Percentiles rank a stretch among this genome's conserved stretches.
Conservation (phyloP, 2,797 vertebrate genomes). For the Etheostoma perlongum region DNA sequence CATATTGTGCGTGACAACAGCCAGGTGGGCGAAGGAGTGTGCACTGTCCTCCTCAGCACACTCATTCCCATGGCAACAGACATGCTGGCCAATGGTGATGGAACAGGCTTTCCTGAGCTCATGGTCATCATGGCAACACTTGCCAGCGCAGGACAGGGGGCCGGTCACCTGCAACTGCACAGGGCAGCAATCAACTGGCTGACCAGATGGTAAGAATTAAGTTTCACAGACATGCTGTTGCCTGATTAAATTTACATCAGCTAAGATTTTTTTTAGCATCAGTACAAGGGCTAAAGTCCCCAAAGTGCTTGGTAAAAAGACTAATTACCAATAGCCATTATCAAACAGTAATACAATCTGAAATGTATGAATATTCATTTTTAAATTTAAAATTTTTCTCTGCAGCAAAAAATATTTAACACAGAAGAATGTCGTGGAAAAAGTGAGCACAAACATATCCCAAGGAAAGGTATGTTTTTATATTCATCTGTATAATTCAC, state of each 20-base stretch:
- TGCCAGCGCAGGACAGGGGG: constrained; percentile 96
- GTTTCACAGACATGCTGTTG: not conserved
- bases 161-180: constrained; percentile 96
- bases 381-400: constrained; percentile 8
- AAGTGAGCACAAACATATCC: constrained; percentile 94
- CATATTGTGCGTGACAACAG: constrained; percentile 98
- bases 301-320: not conserved
- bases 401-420: constrained; percentile 98
- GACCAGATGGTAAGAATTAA: constrained; percentile 91
- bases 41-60: constrained; percentile 95
- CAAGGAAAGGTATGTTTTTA: constrained; percentile 92
- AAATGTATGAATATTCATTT: not conserved
- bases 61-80: constrained; percentile 99
- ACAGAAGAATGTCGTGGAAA: constrained; percentile 98
- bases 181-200: constrained; percentile 97
- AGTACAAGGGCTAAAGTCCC: not conserved
- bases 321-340: not conserved
- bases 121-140: constrained; percentile 99
- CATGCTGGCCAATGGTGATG: constrained; percentile 95
- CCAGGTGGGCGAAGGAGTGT: constrained; percentile 99
- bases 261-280: not conserved
- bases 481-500: not conserved
- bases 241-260: not conserved
- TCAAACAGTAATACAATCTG: not conserved
- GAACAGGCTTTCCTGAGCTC: constrained; percentile 96